Conservation (phyloP, 2,797 vertebrate species). For the Channa striata region DNA sequence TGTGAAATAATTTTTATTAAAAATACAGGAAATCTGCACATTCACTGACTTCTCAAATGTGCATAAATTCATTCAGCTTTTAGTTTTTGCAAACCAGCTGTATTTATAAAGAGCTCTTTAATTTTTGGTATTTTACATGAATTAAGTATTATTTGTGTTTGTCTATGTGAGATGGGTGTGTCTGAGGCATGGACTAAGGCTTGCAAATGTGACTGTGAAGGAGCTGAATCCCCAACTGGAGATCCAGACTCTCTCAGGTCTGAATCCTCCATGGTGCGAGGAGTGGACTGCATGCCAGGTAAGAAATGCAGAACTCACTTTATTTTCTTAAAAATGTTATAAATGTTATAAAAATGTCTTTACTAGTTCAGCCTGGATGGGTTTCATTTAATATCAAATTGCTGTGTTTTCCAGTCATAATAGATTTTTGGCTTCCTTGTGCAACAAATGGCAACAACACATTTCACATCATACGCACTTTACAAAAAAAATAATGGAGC, state of each 20-base stretch:
- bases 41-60: neutral
- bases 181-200: constrained; percentile 89
- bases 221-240: constrained; percentile 80
- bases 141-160: constrained; percentile 40
- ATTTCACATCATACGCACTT: neutral
- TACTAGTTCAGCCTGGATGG: no score
- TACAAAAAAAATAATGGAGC: neutral
- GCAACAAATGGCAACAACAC: neutral
- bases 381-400: neutral
- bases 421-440: neutral
- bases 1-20: constrained; percentile 6
- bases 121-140: neutral
- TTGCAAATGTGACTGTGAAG: constrained; percentile 93
- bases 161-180: constrained; percentile 73
- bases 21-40: neutral
- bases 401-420: neutral
- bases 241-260: constrained; percentile 61
- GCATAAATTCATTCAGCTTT: neutral
- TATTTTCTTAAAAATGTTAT: neutral
- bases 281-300: constrained; percentile 93
- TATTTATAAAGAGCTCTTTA: neutral
- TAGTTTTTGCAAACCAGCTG: neutral
- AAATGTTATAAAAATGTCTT: no score
- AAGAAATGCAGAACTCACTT: constrained; percentile 23
- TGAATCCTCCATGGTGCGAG: constrained; percentile 56